Conservation (phyloP, 2,113 vertebrate species). For the Peromyscus maniculatus region DNA sequence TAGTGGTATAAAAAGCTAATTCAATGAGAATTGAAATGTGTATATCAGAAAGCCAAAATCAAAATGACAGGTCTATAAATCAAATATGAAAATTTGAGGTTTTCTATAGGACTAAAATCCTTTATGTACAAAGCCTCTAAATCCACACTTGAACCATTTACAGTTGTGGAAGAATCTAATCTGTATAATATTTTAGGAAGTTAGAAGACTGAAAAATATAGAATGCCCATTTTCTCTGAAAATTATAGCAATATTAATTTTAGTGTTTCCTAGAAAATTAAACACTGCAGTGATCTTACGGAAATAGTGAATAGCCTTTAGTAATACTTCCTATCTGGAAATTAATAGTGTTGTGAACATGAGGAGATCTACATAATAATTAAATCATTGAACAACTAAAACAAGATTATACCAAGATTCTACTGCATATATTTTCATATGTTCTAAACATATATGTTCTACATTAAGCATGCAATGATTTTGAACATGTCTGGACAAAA, state of each 20-base stretch:
- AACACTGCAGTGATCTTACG: background rate
- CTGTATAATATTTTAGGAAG: background rate
- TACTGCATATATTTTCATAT: background rate
- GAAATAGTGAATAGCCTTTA: background rate
- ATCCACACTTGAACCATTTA: background rate
- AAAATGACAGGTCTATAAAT: background rate
- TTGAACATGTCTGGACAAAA: background rate
- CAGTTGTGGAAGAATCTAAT: background rate
- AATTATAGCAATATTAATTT: slow-evolving; percentile 17
- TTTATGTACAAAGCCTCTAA: background rate
- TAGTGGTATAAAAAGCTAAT: background rate
- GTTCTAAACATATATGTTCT: background rate
- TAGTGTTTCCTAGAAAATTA: slow-evolving; percentile 1
- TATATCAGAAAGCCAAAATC: background rate
- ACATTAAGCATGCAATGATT: background rate
- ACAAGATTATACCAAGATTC: background rate
- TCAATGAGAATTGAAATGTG: background rate
- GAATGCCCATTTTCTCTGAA: background rate
- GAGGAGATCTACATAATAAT: slow-evolving; percentile 1
- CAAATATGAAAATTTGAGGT: background rate
- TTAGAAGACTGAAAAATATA: background rate
- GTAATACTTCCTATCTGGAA: background rate
- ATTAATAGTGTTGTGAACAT: background rate
- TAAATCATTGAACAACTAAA: background rate
- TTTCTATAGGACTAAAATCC: background rate